A percentile compares a stretch with the other conserved stretches of the same genome.
These are phyloP conservation scores for Trissolcus japonicus DNA, from an alignment of 2,888 invertebrate species.

Conservation along the genomic window DNA sequence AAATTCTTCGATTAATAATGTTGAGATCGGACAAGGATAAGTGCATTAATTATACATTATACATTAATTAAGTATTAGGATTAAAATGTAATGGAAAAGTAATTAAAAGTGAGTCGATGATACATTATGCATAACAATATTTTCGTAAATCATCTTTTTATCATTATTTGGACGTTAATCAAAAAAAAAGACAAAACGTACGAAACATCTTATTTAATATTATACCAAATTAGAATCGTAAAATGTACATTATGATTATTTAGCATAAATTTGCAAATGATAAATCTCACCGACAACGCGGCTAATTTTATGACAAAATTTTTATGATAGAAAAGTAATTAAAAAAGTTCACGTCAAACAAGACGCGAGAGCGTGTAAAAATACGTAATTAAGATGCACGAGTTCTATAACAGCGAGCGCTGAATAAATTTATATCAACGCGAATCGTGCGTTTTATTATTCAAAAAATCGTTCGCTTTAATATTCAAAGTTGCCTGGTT, in stretches of 20 bases:
- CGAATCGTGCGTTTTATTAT: conserved; percentile 21
- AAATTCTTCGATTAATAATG: conserved; percentile 53
- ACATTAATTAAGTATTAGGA: conserved; percentile 55
- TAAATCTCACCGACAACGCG: conserved; percentile 47
- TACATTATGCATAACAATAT: conserved; percentile 50
- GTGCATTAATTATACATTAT: conserved; percentile 54
- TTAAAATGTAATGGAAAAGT: conserved; percentile 55
- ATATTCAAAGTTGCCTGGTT: conserved; percentile 13
- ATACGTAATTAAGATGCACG: conserved; percentile 42
- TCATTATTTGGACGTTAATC: conserved; percentile 21
- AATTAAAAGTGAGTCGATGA: conserved; percentile 40
- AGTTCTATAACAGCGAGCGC: conserved; percentile 13
- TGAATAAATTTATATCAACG: conserved; percentile 30
- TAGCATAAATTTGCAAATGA: conserved; percentile 47
- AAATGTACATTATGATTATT: conserved; percentile 48
- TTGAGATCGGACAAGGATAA: conserved; percentile 46
- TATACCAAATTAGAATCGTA: conserved; percentile 42
- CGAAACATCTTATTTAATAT: conserved; percentile 45
- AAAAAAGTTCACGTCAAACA: conserved; percentile 38
- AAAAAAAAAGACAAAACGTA: conserved; percentile 20
- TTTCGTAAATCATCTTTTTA: conserved; percentile 41
- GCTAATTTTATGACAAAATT: conserved; percentile 50
- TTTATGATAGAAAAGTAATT: conserved; percentile 54
- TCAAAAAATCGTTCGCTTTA: conserved; percentile 11
- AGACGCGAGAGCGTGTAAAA: conserved; percentile 37